phyloP scores from a whole-genome alignment of 2,888 invertebrate species.

The Fragum fragum region DNA sequence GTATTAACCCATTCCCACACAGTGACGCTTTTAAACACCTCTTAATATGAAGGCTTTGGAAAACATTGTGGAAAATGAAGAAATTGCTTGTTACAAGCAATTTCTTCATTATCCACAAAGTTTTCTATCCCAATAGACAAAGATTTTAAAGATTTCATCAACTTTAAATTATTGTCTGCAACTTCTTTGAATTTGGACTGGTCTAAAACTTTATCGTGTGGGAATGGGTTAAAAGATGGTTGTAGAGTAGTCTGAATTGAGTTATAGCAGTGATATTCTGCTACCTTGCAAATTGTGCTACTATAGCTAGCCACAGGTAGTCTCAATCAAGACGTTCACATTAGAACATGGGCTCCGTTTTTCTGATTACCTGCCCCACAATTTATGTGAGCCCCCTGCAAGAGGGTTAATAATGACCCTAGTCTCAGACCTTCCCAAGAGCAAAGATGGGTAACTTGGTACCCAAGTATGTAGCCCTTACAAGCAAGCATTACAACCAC shows the following conservation, averaged over 20 bases:
- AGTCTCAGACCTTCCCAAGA: conserved; percentile 62
- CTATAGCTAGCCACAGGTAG: neutral
- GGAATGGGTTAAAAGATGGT: no score
- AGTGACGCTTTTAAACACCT: no score
- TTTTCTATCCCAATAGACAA: no score
- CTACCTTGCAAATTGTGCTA: conserved; percentile 53
- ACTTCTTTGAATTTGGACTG: no score
- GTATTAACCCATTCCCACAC: no score
- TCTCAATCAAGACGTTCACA: conserved; percentile 7
- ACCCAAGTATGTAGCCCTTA: conserved; percentile 46
- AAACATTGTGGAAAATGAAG: no score
- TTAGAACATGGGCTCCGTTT: neutral
- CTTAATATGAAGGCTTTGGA: no score
- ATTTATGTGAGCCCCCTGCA: conserved; percentile 44
- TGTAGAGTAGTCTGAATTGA: conserved; percentile 56
- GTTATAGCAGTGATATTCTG: conserved; percentile 39
- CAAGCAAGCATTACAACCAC: conserved; percentile 56
- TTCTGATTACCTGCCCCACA: conserved; percentile 22
- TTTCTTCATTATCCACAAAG: no score
- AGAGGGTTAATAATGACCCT: conserved; percentile 31
- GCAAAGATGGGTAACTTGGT: neutral
- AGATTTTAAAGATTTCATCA: no score
- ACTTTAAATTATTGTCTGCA: no score
- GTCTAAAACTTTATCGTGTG: no score
- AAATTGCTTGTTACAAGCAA: no score